phyloP scores from a whole-genome alignment of 2,797 vertebrate species.

The Coccyzus lansbergi region DNA sequence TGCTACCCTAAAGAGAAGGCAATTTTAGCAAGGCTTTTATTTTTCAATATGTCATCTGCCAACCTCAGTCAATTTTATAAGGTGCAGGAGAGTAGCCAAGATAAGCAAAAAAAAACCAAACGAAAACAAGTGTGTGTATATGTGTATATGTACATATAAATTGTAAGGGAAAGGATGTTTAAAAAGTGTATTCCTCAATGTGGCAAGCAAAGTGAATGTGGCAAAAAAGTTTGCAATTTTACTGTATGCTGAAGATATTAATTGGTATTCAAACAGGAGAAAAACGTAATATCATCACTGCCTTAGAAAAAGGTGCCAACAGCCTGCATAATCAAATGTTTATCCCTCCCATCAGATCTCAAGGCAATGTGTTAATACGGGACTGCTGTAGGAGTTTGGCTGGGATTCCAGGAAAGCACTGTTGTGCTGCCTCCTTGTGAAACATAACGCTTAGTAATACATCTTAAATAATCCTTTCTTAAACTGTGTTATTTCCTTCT shows the following conservation, averaged over 20 bases:
- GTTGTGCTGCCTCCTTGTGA: not conserved
- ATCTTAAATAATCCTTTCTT: not conserved
- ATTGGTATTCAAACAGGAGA: constrained; percentile 21
- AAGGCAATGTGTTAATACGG: not conserved
- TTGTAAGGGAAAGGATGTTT: not conserved
- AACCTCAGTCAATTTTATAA: constrained; percentile 33
- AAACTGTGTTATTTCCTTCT: not conserved
- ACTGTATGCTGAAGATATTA: constrained; percentile 27
- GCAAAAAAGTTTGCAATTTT: constrained; percentile 21
- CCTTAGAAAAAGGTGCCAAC: constrained; percentile 47
- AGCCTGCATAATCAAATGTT: not conserved
- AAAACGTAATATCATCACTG: not conserved
- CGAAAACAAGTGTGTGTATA: not conserved
- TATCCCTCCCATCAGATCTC: constrained; percentile 18
- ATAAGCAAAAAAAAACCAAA: not conserved
- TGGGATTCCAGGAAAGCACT: not conserved
- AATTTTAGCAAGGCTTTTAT: constrained; percentile 22
- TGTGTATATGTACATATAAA: not conserved
- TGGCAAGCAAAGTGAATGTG: constrained; percentile 42
- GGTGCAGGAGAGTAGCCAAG: constrained; percentile 12
- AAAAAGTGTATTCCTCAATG: constrained; percentile 19
- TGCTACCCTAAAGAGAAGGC: not conserved
- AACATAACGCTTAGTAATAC: not conserved
- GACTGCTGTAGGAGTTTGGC: not conserved
- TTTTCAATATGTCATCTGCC: constrained; percentile 2